Evolutionary conservation across 2,797 vertebrate species (phyloP), one percentile per base, ranked within the genome.

Genomic region (Spea hammondii): DNA sequence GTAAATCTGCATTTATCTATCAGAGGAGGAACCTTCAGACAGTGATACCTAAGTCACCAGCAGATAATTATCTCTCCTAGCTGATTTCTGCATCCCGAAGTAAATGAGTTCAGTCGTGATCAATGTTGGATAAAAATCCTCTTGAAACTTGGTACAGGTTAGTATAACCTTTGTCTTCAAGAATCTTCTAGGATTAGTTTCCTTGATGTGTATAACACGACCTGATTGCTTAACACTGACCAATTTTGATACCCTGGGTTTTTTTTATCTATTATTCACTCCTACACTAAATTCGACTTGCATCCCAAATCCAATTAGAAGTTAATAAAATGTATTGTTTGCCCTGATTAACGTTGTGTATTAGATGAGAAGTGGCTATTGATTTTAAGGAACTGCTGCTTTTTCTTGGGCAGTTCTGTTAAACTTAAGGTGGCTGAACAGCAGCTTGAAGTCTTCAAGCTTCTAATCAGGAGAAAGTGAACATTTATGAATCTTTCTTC

Each of bases 361-460:
- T 79, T 84, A 80, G 65, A 84, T 79, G 71, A 86, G 76, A 87
- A 88, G 86, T 84, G 82, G 83, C 82, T 85, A 89, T 87, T 85
- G 86, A 89, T 87, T 88, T 87, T 85, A 82, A 83, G 72, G 64
- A 69, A 74, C 77, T 83, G 83, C 86, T 84, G 84, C 84, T 85
- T 80, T 87, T 65, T 86, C 84, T 77, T 76, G 73, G 82, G 86
- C 75, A 79, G 84, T 82, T 82, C 83, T 85, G 85, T 84, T 53
- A 86, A 87, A 88, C 85, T 84, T 83, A 87, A 88, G 85, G 83
- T 83, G 84, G 83, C 79, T 85, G 10, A 53, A 11, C 84, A 85
- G 84, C 81, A 83, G 67, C 67, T 5, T 1, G 9, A 62, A 62
- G 85, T 86, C 80, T 72, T 76, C 69, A 67, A 86, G 85, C 86